A percentile compares a stretch with the other conserved stretches of the same genome.
Conservation (phyloP, 2,797 vertebrate species). For the Oreochromis grahami region DNA sequence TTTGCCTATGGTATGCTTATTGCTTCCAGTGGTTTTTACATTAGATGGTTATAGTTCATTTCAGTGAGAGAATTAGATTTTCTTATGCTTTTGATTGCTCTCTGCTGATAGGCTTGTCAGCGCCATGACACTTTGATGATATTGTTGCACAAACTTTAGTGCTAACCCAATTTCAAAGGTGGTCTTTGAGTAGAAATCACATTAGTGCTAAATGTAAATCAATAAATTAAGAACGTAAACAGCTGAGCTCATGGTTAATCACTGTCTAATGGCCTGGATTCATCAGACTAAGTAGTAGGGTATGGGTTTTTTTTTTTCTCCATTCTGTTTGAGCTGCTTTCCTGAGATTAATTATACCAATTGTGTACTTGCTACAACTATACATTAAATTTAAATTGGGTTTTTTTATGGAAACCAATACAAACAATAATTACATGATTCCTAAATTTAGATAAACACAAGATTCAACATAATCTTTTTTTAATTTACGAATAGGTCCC, state of each 20-base stretch:
- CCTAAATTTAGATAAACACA: background rate
- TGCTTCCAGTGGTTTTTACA: background rate
- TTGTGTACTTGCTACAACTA: background rate
- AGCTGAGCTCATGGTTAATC: constrained; percentile 41
- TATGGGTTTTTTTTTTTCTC: background rate
- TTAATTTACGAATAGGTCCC: background rate
- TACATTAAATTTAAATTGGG: background rate
- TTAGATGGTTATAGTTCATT: background rate
- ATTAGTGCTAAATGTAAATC: constrained; percentile 33
- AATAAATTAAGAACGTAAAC: constrained; percentile 34
- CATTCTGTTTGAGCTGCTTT: background rate
- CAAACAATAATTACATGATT: background rate
- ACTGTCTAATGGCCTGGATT: constrained; percentile 23
- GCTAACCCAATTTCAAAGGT: background rate
- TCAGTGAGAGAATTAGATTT: background rate
- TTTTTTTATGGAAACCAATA: background rate
- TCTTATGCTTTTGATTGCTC: background rate
- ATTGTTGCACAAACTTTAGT: background rate
- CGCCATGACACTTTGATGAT: background rate
- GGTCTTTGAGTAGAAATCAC: background rate
- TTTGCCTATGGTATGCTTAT: background rate
- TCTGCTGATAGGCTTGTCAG: background rate
- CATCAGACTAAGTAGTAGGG: constrained; percentile 20
- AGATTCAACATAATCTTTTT: background rate
- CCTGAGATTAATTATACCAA: background rate